Conservation (phyloP, 92 coral and sea anemone species). For the Phenganax marumi region DNA sequence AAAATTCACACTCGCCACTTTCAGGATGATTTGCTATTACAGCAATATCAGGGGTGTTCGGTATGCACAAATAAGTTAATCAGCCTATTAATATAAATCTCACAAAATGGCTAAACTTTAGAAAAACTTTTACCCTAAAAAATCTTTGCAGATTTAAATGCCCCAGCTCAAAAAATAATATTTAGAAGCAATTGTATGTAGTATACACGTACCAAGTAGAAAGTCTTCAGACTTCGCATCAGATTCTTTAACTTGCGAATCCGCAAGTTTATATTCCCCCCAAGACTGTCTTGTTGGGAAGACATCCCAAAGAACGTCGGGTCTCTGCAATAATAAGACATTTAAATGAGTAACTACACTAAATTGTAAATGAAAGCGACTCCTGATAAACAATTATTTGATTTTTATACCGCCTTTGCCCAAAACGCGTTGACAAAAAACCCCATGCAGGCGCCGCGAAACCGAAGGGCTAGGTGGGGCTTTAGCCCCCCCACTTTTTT, state of each 20-base stretch:
- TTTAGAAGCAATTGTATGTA: not conserved
- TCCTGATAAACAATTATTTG: not conserved
- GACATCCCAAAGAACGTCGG: slow-evolving; percentile 87
- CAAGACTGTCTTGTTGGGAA: too few relatives aligned
- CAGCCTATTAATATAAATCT: too few relatives aligned
- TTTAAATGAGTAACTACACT: not conserved
- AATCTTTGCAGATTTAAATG: not conserved
- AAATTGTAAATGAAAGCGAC: not conserved
- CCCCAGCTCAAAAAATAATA: too few relatives aligned
- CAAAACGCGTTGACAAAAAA: not conserved
- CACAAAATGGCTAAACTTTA: too few relatives aligned
- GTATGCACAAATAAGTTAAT: slow-evolving; percentile 33
- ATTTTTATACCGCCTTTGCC: not conserved
- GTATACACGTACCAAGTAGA: slow-evolving; percentile 69
- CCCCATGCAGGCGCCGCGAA: too few relatives aligned
- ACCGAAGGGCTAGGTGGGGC: too few relatives aligned
- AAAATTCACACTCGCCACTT: slow-evolving; percentile 61
- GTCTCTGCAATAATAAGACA: slow-evolving; percentile 63
- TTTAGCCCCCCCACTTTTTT: too few relatives aligned
- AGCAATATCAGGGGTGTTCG: slow-evolving; percentile 78
- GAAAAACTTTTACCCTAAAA: not conserved
- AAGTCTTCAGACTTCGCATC: slow-evolving; percentile 72
- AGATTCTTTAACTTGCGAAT: slow-evolving; percentile 83
- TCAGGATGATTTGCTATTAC: slow-evolving; percentile 76
- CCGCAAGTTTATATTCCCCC: slow-evolving; percentile 76